phyloP scores from a whole-genome alignment of 1,140 invertebrate species.

The Neodiprion pinetum region DNA sequence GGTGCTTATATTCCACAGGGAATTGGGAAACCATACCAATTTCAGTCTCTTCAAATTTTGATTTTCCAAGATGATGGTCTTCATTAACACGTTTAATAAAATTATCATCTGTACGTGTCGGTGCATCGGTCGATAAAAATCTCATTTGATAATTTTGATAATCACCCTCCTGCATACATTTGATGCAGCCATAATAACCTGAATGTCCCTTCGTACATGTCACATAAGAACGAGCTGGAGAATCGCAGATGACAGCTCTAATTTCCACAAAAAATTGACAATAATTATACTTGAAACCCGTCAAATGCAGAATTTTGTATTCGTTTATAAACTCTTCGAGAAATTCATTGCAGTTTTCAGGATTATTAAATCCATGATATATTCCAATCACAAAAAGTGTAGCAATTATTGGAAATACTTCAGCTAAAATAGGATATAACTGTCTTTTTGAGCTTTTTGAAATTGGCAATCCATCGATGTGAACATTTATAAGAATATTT shows the following conservation, averaged over 20 bases:
- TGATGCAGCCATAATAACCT: neutral
- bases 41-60: constrained; percentile 33
- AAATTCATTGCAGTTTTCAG: neutral
- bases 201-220: neutral
- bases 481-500: neutral
- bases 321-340: neutral
- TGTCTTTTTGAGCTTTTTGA: neutral
- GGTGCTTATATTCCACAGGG: constrained; percentile 55
- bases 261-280: neutral
- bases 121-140: constrained; percentile 32
- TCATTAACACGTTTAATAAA: constrained; percentile 38
- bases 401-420: neutral
- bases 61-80: constrained; percentile 44
- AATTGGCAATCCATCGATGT: neutral
- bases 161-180: neutral
- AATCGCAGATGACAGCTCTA: constrained; percentile 8
- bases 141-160: constrained; percentile 31
- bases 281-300: neutral
- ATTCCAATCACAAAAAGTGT: neutral
- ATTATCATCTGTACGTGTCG: constrained; percentile 34
- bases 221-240: constrained; percentile 6
- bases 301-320: neutral
- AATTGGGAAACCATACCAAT: constrained; percentile 48
- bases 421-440: neutral
- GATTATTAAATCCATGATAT: neutral